phyloP scores from a whole-genome alignment of 1,140 invertebrate species.

The Drosophila guanche region DNA sequence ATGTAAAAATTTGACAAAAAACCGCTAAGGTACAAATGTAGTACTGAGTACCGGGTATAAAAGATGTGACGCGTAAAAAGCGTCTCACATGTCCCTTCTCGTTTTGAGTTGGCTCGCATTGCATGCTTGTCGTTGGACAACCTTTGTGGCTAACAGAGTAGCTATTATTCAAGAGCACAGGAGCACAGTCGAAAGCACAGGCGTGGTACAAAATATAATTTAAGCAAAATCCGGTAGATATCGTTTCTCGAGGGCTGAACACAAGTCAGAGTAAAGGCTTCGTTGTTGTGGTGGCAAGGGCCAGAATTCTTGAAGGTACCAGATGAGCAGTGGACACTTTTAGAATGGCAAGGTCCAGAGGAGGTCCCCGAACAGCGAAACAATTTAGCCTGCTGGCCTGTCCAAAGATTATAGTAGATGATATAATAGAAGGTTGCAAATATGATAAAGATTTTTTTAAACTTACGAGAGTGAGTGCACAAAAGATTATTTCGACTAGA shows the following conservation, averaged over 20 bases:
- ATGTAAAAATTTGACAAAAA: constrained; percentile 2
- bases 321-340: not conserved
- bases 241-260: too few species aligned
- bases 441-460: too few species aligned
- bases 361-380: constrained; percentile 1
- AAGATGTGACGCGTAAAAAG: too few species aligned
- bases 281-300: constrained; percentile 12
- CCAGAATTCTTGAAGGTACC: constrained; percentile 6
- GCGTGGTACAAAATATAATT: constrained; percentile 11
- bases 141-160: too few species aligned
- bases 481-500: too few species aligned
- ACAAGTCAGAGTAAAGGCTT: constrained; percentile 2
- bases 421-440: too few species aligned
- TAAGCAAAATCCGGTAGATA: constrained; percentile 11
- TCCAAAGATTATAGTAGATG: too few species aligned
- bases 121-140: constrained; percentile 5
- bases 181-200: not conserved
- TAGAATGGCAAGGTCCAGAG: constrained; percentile 9
- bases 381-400: constrained; percentile 8
- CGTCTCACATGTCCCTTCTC: too few species aligned
- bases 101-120: constrained; percentile 7
- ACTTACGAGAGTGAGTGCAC: too few species aligned
- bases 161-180: constrained; percentile 6
- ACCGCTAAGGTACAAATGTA: too few species aligned
- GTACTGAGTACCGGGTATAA: too few species aligned